These are phyloP conservation scores for Trematocara caparti DNA, from an alignment of 2,797 vertebrate species.

Conservation along the genomic window DNA sequence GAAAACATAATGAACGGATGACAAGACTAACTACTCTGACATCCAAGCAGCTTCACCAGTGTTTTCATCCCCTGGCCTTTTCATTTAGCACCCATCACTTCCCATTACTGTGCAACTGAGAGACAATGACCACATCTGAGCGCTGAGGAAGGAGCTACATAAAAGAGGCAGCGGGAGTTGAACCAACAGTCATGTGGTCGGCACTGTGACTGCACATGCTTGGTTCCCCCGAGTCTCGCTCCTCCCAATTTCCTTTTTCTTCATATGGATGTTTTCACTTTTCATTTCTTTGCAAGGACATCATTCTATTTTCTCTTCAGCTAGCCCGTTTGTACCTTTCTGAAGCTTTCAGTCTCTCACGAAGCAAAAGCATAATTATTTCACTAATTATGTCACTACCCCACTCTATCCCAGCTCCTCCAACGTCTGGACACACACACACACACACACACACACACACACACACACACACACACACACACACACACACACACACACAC, in stretches of 20 bases:
- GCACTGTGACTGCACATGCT: constrained; percentile 41
- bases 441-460: constrained; percentile 2
- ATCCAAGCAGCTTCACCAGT: constrained; percentile 61
- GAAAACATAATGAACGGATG: constrained; percentile 76
- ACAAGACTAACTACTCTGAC: constrained; percentile 70
- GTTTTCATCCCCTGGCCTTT: constrained; percentile 72
- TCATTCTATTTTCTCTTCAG: constrained; percentile 44
- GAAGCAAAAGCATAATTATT: constrained; percentile 65
- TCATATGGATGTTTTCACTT: constrained; percentile 35
- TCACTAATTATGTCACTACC: constrained; percentile 63
- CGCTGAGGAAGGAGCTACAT: constrained; percentile 55
- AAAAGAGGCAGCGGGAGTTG: constrained; percentile 59
- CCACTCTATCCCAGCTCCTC: background rate
- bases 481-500: background rate
- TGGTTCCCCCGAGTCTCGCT: background rate
- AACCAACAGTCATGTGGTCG: constrained; percentile 54
- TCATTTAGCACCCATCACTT: constrained; percentile 75
- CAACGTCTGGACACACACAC: constrained; percentile 10
- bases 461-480: constrained; percentile 3
- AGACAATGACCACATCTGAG: constrained; percentile 75
- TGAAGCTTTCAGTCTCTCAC: constrained; percentile 41
- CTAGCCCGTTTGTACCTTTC: constrained; percentile 15
- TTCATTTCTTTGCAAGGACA: constrained; percentile 15
- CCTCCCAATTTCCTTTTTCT: background rate
- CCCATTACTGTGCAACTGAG: constrained; percentile 64